These are phyloP conservation scores for Procambarus virginalis DNA, from an alignment of 1,140 invertebrate genomes.

Conservation along the genomic window DNA sequence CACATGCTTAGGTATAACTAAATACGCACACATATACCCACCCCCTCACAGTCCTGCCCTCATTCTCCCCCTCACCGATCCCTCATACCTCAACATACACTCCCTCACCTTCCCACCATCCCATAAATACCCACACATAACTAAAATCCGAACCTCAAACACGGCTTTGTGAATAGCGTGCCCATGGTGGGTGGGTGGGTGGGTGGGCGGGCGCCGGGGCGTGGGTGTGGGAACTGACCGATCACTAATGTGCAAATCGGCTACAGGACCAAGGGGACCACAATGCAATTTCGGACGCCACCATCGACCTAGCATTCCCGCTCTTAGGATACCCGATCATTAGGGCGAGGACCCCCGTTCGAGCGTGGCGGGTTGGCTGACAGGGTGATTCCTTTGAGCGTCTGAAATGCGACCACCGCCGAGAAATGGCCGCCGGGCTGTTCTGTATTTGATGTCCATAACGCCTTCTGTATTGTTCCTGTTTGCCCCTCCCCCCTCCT, in stretches of 20 bases:
- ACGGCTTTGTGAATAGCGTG: constrained; percentile 13
- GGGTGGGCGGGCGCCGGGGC: not conserved
- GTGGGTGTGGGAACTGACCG: constrained; percentile 45
- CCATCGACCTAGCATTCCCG: not conserved
- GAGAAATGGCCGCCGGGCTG: constrained; percentile 26
- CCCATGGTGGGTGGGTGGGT: not conserved
- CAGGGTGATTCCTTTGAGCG: not conserved
- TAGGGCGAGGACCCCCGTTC: not conserved
- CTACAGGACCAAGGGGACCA: constrained; percentile 9
- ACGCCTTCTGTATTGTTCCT: constrained; percentile 37
- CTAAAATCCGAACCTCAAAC: constrained; percentile 43
- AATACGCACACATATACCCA: not conserved
- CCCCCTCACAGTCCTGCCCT: too few species aligned
- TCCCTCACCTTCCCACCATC: not conserved
- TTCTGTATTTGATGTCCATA: constrained; percentile 12
- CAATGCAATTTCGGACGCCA: constrained; percentile 4
- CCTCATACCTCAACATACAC: not conserved
- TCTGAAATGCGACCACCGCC: constrained; percentile 25
- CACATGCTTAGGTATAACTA: not conserved
- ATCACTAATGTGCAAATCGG: constrained; percentile 52
- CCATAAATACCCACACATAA: constrained; percentile 50
- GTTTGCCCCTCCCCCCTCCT: not conserved
- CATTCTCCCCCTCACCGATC: constrained; percentile 4
- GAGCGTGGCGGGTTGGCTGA: not conserved
- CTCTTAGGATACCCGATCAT: not conserved